phyloP scores from a whole-genome alignment of 92 coral and sea anemone species.

The Actinostola sp. region DNA sequence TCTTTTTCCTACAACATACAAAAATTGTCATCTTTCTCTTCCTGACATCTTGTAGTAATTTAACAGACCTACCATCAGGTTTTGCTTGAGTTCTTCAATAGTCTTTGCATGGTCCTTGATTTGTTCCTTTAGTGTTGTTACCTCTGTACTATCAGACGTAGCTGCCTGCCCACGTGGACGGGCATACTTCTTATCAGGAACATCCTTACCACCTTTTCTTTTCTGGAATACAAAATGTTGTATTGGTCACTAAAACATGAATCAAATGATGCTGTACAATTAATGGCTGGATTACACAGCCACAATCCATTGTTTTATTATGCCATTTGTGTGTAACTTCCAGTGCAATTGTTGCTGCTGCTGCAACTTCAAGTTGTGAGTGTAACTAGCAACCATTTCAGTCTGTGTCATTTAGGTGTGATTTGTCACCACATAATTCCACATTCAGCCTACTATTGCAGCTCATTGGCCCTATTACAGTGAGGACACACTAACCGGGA shows the following conservation, averaged over 20 bases:
- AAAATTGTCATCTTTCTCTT: background rate
- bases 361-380: no score
- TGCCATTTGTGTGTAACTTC: no score
- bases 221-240: slow-evolving; percentile 11
- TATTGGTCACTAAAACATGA: background rate
- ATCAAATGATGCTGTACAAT: background rate
- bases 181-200: slow-evolving; percentile 21
- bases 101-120: slow-evolving; percentile 85
- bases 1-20: slow-evolving; percentile 77
- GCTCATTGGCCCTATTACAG: no score
- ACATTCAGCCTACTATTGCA: background rate
- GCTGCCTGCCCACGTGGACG: slow-evolving; percentile 61
- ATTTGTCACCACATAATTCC: no score
- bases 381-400: no score
- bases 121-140: slow-evolving; percentile 47
- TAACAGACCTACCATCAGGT: slow-evolving; percentile 81
- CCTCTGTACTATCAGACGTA: slow-evolving; percentile 24
- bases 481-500: no score
- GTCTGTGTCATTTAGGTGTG: no score
- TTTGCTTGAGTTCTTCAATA: slow-evolving; percentile 88
- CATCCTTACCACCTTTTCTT: slow-evolving; percentile 28
- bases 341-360: no score
- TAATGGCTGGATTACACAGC: no score
- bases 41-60: no score
- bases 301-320: no score